These are phyloP conservation scores for Carcharodon carcharias DNA, from an alignment of 2,797 vertebrate genomes.

Conservation along the genomic window DNA sequence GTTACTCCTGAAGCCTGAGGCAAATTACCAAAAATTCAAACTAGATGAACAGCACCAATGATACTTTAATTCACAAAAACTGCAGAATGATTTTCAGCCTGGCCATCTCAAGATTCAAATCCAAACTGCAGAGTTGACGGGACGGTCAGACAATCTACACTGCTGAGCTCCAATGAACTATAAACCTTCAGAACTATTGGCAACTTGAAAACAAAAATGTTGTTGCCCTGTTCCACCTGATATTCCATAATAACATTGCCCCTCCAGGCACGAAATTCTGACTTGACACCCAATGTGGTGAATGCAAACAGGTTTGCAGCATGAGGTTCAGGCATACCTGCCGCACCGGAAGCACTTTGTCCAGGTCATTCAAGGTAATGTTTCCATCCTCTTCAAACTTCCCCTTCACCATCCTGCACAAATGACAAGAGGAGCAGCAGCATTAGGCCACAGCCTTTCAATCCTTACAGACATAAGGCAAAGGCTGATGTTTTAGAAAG, in stretches of 20 bases:
- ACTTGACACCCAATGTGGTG: background rate
- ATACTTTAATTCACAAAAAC: background rate
- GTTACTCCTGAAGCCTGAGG: background rate
- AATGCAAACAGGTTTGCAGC: background rate
- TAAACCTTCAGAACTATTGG: background rate
- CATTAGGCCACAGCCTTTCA: background rate
- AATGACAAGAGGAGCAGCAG: conserved; percentile 29
- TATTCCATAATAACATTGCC: background rate
- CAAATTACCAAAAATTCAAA: background rate
- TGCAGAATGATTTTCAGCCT: background rate
- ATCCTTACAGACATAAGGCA: background rate
- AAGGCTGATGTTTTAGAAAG: background rate
- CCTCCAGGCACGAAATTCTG: background rate
- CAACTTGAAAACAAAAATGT: background rate
- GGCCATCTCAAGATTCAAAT: background rate
- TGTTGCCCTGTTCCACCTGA: background rate
- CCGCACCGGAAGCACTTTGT: conserved; percentile 83
- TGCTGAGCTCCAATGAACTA: background rate
- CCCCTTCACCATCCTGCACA: conserved; percentile 76
- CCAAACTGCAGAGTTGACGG: background rate
- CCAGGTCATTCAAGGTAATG: conserved; percentile 89
- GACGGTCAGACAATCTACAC: background rate
- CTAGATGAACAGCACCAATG: background rate
- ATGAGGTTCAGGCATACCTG: conserved; percentile 59
- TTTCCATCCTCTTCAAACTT: conserved; percentile 78